Conservation (phyloP, 2,888 invertebrate species). For the Himalopsyche tibetana region DNA sequence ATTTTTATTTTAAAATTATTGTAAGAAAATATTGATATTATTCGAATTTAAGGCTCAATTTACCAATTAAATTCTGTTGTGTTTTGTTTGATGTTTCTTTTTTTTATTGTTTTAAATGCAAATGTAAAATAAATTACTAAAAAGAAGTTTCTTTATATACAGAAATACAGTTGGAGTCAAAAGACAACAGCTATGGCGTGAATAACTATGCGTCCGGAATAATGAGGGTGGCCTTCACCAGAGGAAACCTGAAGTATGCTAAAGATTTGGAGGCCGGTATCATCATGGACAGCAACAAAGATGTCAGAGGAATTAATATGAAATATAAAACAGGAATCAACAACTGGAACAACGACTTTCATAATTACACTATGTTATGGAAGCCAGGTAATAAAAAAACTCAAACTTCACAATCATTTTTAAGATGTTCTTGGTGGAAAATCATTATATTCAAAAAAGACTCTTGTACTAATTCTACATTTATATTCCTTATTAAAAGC, state of each 20-base stretch:
- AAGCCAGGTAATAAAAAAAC: constrained; percentile 73
- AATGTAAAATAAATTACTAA: not conserved
- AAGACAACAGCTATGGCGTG: constrained; percentile 78
- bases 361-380: constrained; percentile 82
- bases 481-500: too few species aligned
- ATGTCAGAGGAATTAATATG: constrained; percentile 68
- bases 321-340: constrained; percentile 67
- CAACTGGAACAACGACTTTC: constrained; percentile 79
- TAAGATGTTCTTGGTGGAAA: too few species aligned
- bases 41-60: too few species aligned
- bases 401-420: too few species aligned
- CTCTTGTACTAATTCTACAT: too few species aligned
- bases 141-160: constrained; percentile 64
- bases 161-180: constrained; percentile 83
- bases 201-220: constrained; percentile 80
- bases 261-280: constrained; percentile 77
- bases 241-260: constrained; percentile 77
- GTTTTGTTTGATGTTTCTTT: too few species aligned
- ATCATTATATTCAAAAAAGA: too few species aligned
- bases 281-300: constrained; percentile 71
- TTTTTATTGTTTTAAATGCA: too few species aligned
- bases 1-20: too few species aligned
- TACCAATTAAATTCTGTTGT: too few species aligned
- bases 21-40: too few species aligned
- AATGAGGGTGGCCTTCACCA: constrained; percentile 82